Evolutionary conservation across 2,888 invertebrate genomes (phyloP), one percentile per base, ranked within the genome.

Genomic region (Sinodicranocentrus sp.): DNA sequence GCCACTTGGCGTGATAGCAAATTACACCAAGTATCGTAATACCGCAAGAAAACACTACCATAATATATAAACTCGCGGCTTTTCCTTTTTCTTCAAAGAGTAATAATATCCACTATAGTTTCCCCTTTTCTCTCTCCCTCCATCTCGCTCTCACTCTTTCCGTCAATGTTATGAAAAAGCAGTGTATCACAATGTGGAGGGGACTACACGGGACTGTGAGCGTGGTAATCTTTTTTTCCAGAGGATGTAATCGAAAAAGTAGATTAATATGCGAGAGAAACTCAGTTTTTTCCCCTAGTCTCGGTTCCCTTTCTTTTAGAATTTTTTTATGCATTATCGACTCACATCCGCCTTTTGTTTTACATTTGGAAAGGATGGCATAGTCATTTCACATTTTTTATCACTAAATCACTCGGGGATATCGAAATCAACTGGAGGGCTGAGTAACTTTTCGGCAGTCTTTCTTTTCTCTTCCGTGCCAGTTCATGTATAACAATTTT

Each of bases 331-430:
- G 57, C 54, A 76, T 33, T 76, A 76, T 76, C 43, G 75, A 76
- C 65, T 63, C 19, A 26, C 25, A 25, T 68, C 48, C 44, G 54
- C 44, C 68, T 59, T 54, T 75, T 76, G 67, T 67, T 76, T 70
- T 23, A 77, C 23, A 25, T n/a, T 25, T 28, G 39, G 23, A 63
- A 17, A 39, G 70, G n/a, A 70, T 57, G 28, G 44, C 25, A 70
- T 70, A 78, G 70, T 70, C 68, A 78, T 59, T 78, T 68, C 61
- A 61, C 70, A 59, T 71, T 79, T 79, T 79, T 79, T 79, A 79
- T 79, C 79, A 79, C 71, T 73, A 80, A 80, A 80, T 80, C 80
- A 73, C 72, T 54, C n/a, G 52, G 72, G 72, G 72, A 80, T 80
- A 80, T 80, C 65, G 80, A 71, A 73, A 80, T 80, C 80, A 80